Evolutionary conservation across 35 echinoderm and acorn worm species (phyloP).

Genomic region (Hemicentrotus pulcherrimus): DNA sequence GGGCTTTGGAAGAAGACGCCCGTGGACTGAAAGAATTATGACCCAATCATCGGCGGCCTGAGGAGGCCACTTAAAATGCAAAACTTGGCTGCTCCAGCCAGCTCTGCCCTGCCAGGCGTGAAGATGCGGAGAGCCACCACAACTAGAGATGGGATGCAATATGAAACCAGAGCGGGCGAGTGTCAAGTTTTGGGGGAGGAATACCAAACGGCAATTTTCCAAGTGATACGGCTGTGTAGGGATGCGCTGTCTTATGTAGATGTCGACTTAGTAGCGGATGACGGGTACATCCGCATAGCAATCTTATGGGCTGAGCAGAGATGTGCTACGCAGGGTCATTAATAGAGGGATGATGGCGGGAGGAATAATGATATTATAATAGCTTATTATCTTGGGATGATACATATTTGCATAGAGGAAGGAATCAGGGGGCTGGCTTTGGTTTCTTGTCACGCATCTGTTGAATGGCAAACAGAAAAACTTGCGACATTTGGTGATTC

Average conservation of each 20-base stretch:
- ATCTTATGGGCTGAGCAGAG: background rate
- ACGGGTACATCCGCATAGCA: background rate
- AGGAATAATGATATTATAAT: constrained; percentile 38
- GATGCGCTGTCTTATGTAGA: constrained; percentile 5
- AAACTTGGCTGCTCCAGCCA: background rate
- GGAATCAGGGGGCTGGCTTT: background rate
- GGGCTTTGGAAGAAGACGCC: background rate
- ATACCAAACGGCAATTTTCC: background rate
- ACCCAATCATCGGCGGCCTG: background rate
- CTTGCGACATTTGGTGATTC: background rate
- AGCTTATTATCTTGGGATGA: constrained; percentile 25
- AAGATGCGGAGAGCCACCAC: background rate
- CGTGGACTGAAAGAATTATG: background rate
- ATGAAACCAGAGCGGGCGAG: background rate
- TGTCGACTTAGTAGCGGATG: constrained; percentile 8
- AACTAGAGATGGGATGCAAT: constrained; percentile 1
- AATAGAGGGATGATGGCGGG: background rate
- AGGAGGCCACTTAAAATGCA: constrained; percentile 10
- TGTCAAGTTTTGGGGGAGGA: constrained; percentile 9
- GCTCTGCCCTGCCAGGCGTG: background rate
- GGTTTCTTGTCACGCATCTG: constrained; percentile 25
- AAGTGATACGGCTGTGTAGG: background rate
- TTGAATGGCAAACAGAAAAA: background rate
- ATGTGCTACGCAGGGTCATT: background rate
- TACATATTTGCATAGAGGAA: constrained; percentile 29